Evolutionary conservation across 2,113 vertebrate genomes (phyloP).

Genomic region (Hippocampus mohnikei): DNA sequence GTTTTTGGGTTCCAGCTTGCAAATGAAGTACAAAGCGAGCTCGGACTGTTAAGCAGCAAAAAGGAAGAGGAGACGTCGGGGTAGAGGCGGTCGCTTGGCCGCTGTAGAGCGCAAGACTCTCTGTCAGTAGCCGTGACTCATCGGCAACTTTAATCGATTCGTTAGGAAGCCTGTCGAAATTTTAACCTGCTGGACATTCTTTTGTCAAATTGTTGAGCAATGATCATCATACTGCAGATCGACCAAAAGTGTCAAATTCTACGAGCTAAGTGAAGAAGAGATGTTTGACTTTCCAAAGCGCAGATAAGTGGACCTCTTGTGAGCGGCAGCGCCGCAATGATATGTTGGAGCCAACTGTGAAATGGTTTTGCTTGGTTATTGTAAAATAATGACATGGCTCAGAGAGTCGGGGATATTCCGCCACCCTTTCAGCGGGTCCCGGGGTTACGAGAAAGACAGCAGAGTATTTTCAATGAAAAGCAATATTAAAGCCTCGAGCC

Average conservation of each 20-base stretch:
- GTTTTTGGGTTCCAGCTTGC: not conserved
- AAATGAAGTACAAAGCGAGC: not conserved
- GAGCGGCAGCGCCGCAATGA: not conserved
- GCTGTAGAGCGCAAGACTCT: too few relatives aligned
- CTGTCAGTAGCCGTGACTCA: too few relatives aligned
- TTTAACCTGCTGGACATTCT: not conserved
- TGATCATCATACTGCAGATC: not conserved
- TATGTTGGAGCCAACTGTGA: constrained; percentile 1
- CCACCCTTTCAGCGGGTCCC: not conserved
- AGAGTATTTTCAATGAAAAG: not conserved
- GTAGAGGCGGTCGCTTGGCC: not conserved
- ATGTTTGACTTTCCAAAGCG: not conserved
- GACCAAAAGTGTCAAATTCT: not conserved
- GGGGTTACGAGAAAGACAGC: not conserved
- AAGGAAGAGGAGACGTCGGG: not conserved
- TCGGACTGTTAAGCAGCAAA: not conserved
- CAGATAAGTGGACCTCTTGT: not conserved
- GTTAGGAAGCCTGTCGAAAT: not conserved
- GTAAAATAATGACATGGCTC: constrained; percentile 15
- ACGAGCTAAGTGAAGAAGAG: not conserved
- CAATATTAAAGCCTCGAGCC: not conserved
- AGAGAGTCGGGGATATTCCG: not conserved
- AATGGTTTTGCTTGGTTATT: constrained; percentile 1
- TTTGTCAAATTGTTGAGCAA: not conserved
- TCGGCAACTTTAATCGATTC: too few relatives aligned